Conservation (phyloP, 2,113 vertebrate species). For the Alouatta palliata region DNA sequence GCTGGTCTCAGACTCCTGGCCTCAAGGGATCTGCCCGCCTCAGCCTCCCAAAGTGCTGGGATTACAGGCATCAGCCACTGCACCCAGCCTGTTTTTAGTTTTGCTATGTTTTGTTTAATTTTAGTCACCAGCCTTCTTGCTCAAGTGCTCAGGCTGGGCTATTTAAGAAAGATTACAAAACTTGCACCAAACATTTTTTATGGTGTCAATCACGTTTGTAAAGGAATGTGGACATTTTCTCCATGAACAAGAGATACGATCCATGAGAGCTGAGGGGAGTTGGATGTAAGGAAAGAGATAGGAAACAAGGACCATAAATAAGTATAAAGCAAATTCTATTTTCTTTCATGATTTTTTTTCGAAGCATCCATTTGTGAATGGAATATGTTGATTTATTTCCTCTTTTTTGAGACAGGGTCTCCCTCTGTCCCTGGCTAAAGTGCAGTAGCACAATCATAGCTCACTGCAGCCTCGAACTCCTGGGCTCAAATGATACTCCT, state of each 20-base stretch:
- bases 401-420: no score
- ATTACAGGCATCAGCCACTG: no score
- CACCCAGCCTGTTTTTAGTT: background rate
- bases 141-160: background rate
- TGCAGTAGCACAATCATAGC: no score
- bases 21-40: no score
- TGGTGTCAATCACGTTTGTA: background rate
- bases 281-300: background rate
- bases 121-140: background rate
- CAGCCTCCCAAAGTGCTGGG: no score
- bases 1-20: no score
- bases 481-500: no score
- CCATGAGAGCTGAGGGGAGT: background rate
- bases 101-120: background rate
- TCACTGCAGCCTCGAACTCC: no score
- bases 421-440: no score
- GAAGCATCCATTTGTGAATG: background rate
- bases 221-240: background rate
- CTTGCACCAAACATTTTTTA: background rate
- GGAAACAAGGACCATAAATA: background rate
- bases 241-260: background rate
- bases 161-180: slow-evolving; percentile 11
- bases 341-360: background rate
- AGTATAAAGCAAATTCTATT: background rate
- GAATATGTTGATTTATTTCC: background rate